Percentiles rank a stretch among this genome's conserved stretches.
Evolutionary conservation across 2,797 vertebrate species (phyloP).

Genomic region (Garrulus glandarius): DNA sequence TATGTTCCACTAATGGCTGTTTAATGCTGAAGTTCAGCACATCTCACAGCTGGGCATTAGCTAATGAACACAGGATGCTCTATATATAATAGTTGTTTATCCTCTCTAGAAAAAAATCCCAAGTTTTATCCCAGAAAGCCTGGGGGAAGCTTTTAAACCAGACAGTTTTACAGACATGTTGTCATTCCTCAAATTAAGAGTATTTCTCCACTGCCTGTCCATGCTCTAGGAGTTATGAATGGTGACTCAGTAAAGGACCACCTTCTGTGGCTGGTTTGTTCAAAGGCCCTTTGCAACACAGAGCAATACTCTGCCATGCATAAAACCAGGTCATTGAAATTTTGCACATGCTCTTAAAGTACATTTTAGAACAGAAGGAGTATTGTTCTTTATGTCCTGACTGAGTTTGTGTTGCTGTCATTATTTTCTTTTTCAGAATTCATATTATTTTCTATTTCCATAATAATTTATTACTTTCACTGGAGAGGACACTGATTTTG

Average conservation of each 20-base stretch:
- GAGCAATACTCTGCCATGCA: background rate
- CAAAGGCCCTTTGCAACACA: background rate
- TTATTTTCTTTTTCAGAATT: background rate
- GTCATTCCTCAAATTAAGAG: constrained; percentile 12
- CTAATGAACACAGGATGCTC: constrained; percentile 6
- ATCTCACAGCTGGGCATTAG: constrained; percentile 27
- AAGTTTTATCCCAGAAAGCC: background rate
- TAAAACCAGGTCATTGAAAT: background rate
- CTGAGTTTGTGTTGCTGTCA: background rate
- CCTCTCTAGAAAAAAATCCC: background rate
- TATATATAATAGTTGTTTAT: constrained; percentile 14
- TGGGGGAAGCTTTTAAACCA: background rate
- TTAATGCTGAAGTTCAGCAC: background rate
- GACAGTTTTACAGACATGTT: constrained; percentile 43
- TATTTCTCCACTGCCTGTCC: background rate
- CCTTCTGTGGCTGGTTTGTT: background rate
- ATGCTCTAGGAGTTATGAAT: background rate
- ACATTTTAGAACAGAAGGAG: background rate
- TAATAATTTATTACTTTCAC: background rate
- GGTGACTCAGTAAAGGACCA: background rate
- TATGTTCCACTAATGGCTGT: background rate
- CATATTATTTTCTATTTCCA: background rate
- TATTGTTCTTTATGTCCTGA: background rate
- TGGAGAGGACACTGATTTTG: background rate
- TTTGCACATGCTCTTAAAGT: background rate